Evolutionary conservation across 2,888 invertebrate species (phyloP).

Genomic region (Aleiodes leptofemur): DNA sequence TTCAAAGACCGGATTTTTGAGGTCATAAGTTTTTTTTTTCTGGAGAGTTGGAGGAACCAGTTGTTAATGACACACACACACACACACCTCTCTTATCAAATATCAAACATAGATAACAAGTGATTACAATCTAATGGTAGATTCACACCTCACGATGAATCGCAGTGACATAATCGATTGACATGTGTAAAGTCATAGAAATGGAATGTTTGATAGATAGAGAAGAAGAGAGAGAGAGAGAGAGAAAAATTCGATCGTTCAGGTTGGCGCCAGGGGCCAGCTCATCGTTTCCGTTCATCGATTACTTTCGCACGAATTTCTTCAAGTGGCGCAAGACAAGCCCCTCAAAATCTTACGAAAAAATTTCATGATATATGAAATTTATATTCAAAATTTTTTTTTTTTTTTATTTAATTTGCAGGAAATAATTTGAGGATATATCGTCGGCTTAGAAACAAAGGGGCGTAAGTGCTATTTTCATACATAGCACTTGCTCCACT

Average conservation of each 20-base stretch:
- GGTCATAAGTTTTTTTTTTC: conserved; percentile 14
- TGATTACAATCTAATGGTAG: background rate
- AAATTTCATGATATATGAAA: no score
- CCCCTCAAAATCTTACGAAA: no score
- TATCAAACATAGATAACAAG: background rate
- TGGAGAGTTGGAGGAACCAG: conserved; percentile 15
- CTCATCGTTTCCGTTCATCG: background rate
- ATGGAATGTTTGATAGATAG: background rate
- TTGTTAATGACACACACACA: background rate
- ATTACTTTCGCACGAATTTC: no score
- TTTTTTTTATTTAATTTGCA: no score
- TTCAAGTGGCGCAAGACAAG: no score
- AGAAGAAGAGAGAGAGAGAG: background rate
- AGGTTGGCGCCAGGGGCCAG: conserved; percentile 12
- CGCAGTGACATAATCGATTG: conserved; percentile 1
- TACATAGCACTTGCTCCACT: no score
- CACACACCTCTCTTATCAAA: background rate
- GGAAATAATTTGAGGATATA: no score
- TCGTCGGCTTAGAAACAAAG: no score
- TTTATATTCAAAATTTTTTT: no score
- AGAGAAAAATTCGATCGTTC: background rate
- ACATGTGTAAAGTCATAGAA: background rate
- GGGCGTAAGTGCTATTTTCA: no score
- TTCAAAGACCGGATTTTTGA: conserved; percentile 54
- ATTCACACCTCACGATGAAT: background rate